A percentile compares a stretch with the other conserved stretches of the same genome.
phyloP scores from a whole-genome alignment of 2,888 invertebrate species.

The Augiades crinisus region DNA sequence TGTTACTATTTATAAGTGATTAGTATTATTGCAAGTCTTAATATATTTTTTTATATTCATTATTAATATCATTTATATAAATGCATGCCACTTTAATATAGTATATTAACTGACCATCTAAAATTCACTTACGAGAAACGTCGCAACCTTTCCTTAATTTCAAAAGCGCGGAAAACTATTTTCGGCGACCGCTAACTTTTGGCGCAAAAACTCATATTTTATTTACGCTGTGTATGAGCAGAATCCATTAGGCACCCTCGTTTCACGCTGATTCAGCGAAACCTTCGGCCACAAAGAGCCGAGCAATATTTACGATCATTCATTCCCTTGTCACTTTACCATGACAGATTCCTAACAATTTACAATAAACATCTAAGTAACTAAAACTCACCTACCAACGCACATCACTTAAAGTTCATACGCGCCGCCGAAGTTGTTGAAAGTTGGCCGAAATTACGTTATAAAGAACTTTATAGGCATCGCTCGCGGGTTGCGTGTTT shows the following conservation, averaged over 20 bases:
- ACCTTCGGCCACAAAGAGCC: slow-evolving; percentile 41
- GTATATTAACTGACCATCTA: background rate
- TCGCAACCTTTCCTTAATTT: background rate
- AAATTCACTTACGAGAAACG: background rate
- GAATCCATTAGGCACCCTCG: slow-evolving; percentile 45
- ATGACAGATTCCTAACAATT: slow-evolving; percentile 44
- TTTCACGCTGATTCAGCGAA: slow-evolving; percentile 46
- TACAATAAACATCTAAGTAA: slow-evolving; percentile 31
- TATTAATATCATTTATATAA: too few species aligned
- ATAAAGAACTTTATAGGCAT: slow-evolving; percentile 30
- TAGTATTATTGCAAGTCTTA: too few species aligned
- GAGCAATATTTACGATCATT: slow-evolving; percentile 63
- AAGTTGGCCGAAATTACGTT: slow-evolving; percentile 31
- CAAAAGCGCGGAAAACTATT: slow-evolving; percentile 11
- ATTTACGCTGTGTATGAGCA: slow-evolving; percentile 36
- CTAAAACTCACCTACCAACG: slow-evolving; percentile 41
- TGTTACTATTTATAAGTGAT: too few species aligned
- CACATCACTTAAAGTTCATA: slow-evolving; percentile 39
- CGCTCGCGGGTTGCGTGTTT: slow-evolving; percentile 31
- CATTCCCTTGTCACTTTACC: slow-evolving; percentile 56
- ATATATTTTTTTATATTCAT: too few species aligned
- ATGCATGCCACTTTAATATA: too few species aligned
- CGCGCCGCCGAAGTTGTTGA: slow-evolving; percentile 26
- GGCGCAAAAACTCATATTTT: slow-evolving; percentile 32
- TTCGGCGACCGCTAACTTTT: slow-evolving; percentile 16